Evolutionary conservation across 2,888 invertebrate species (phyloP), one percentile per base, ranked within the genome.

Genomic region (Lamellibrachia satsuma): DNA sequence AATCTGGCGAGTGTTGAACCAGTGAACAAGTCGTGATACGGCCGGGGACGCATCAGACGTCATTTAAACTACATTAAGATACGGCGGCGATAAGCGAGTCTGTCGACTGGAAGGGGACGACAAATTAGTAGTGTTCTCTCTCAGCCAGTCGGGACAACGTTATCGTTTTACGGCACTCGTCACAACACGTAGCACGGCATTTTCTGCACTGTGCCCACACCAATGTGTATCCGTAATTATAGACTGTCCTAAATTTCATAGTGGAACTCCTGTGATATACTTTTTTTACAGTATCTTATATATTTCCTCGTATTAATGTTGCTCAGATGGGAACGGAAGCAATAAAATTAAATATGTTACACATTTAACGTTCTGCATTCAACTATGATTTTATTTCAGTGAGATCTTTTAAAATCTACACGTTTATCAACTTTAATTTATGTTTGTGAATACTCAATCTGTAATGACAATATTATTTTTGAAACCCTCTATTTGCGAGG

Each of bases 51-150:
- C 75, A 75, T 75, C 75, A n/a, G 75, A 75, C 75, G 75, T 75
- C 75, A 75, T 75, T 75, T 75, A 75, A 75, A 75, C 22, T 75
- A 22, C 75, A 75, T 75, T 75, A 75, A 75, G 75, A 75, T 75
- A 75, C 22, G 75, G 22, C 75, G 75, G 75, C 75, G 75, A 75
- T 75, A 75, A 22, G 15, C 6, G 15, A 6, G 75, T 75, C 75
- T 75, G 60, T 22, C 6, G 75, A 75, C 75, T 11, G 75, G 3
- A 3, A 3, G 22, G 22, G 15, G 15, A 75, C 75, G 75, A 75
- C 75, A 75, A 75, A 75, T 75, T 75, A 75, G 15, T 22, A 4
- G 22, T 75, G 75, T 75, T 75, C 22, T 75, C 39, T 39, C 39
- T 39, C 39, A 39, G 75, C 15, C 75, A 75, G 2, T n/a, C 22